Evolutionary conservation across 2,113 vertebrate genomes (phyloP).

Genomic region (Bubo blakistoni): DNA sequence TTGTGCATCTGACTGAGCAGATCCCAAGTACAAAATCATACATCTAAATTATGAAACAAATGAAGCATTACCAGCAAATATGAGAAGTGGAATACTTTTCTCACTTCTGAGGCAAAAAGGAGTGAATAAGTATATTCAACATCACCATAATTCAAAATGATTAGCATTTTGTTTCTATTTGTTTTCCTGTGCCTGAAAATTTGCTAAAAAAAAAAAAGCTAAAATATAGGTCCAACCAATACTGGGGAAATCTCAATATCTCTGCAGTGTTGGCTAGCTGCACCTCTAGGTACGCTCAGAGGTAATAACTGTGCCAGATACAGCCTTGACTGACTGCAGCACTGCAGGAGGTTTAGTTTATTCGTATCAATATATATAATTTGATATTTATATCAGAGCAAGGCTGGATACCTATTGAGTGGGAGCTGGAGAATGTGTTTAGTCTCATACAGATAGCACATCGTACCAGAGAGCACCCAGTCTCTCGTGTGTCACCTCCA

Average conservation of each 20-base stretch:
- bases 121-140: neutral
- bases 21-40: constrained; percentile 17
- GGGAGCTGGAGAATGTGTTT: neutral
- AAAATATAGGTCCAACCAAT: neutral
- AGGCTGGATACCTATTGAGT: neutral
- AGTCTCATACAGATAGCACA: fast-evolving
- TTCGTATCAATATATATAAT: neutral
- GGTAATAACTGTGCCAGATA: neutral
- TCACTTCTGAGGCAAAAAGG: constrained; percentile 6
- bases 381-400: neutral
- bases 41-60: constrained; percentile 53
- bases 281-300: neutral
- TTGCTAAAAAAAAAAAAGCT: neutral
- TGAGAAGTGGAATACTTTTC: neutral
- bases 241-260: too few species aligned
- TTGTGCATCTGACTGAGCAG: constrained; percentile 49
- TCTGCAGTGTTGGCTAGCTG: neutral
- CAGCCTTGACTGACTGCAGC: neutral
- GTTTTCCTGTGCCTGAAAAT: neutral
- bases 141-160: neutral
- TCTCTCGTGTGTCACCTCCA: neutral
- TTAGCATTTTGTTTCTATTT: neutral
- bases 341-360: neutral
- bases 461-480: neutral
- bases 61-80: constrained; percentile 21